Evolutionary conservation across 2,797 vertebrate genomes (phyloP).

Genomic region (Danio aesculapii): DNA sequence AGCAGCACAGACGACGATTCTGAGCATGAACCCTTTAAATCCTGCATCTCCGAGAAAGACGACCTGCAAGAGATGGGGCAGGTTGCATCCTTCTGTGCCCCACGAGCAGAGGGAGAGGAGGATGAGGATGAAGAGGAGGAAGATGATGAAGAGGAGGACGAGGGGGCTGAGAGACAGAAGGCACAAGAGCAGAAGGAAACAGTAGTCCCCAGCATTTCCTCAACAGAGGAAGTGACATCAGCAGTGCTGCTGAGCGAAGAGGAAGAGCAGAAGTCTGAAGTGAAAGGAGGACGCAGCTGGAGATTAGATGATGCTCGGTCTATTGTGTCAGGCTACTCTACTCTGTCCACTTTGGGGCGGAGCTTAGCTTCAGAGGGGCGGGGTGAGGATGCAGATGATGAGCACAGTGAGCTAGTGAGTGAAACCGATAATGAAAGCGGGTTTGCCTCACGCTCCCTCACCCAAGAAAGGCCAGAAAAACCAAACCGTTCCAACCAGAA

Average conservation of each 20-base stretch:
- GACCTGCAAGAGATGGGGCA: constrained; percentile 68
- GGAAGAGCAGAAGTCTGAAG: constrained; percentile 65
- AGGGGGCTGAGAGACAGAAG: constrained; percentile 35
- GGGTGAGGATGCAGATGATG: constrained; percentile 92
- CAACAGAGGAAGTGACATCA: constrained; percentile 52
- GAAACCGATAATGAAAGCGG: constrained; percentile 94
- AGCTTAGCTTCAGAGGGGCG: constrained; percentile 87
- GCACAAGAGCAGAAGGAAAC: constrained; percentile 63
- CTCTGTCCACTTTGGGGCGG: constrained; percentile 91
- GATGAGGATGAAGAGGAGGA: constrained; percentile 72
- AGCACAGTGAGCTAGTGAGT: constrained; percentile 91
- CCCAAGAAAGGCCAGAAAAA: constrained; percentile 80
- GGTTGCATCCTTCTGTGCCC: constrained; percentile 69
- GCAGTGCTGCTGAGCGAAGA: constrained; percentile 65
- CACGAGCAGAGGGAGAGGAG: constrained; percentile 71
- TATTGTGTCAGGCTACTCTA: constrained; percentile 96
- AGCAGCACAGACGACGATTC: constrained; percentile 97
- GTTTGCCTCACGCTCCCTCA: constrained; percentile 82
- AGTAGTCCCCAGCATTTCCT: constrained; percentile 52
- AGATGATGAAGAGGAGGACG: constrained; percentile 63
- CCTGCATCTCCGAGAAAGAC: constrained; percentile 69
- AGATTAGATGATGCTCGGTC: constrained; percentile 88
- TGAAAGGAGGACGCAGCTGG: constrained; percentile 72
- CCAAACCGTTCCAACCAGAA: constrained; percentile 28
- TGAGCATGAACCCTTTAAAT: constrained; percentile 86